Percentiles rank a stretch among this genome's conserved stretches.
Evolutionary conservation across 2,888 invertebrate species (phyloP).

Genomic region (Agrochola circellaris): DNA sequence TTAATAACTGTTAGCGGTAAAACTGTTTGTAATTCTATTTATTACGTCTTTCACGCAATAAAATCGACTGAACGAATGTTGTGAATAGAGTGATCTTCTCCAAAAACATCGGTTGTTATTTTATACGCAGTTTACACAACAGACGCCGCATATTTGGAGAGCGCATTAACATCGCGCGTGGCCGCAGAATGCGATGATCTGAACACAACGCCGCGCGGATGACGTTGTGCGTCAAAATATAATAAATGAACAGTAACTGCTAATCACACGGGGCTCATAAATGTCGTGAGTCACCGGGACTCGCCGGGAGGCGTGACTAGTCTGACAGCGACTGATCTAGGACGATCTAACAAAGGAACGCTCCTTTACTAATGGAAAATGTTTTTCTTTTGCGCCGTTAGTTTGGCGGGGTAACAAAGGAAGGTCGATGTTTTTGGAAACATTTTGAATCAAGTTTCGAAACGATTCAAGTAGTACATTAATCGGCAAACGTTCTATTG

Average conservation of each 20-base stretch:
- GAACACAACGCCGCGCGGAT: conserved; percentile 22
- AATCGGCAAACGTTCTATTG: not conserved
- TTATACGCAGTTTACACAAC: conserved; percentile 28
- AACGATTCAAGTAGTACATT: conserved; percentile 1
- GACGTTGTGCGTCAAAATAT: conserved; percentile 59
- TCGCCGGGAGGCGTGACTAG: conserved; percentile 41
- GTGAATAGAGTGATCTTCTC: not conserved
- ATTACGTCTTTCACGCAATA: not conserved
- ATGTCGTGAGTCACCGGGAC: conserved; percentile 57
- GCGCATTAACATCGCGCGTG: conserved; percentile 35
- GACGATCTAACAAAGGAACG: conserved; percentile 61
- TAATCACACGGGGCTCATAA: conserved; percentile 51
- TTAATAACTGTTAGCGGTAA: not conserved
- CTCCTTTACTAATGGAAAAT: conserved; percentile 43
- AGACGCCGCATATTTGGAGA: conserved; percentile 31
- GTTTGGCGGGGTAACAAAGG: conserved; percentile 56
- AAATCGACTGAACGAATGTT: not conserved
- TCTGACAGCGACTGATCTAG: conserved; percentile 36
- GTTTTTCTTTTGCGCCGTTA: conserved; percentile 45
- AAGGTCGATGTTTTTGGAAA: conserved; percentile 27
- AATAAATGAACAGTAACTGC: conserved; percentile 36
- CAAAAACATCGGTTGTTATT: conserved; percentile 28
- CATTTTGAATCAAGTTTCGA: not conserved
- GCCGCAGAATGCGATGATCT: conserved; percentile 25
- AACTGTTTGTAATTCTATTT: not conserved